Evolutionary conservation across 2,113 vertebrate species (phyloP).

Genomic region (Apaloderma vittatum): DNA sequence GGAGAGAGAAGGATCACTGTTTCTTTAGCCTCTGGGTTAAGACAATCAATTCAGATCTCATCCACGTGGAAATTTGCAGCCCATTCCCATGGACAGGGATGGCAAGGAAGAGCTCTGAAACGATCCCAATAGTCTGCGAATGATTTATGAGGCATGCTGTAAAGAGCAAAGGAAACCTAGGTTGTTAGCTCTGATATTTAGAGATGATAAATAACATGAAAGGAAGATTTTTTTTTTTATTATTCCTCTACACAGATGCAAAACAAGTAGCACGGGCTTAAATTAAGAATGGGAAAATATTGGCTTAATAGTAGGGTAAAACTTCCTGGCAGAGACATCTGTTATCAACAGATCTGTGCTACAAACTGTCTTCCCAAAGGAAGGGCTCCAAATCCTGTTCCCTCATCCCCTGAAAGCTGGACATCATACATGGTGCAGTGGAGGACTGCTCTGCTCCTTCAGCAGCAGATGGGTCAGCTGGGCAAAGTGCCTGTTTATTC

Average conservation of each 20-base stretch:
- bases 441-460: neutral
- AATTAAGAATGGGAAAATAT: neutral
- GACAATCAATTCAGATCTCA: neutral
- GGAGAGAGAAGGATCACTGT: neutral
- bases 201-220: slow-evolving; percentile 31
- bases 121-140: neutral
- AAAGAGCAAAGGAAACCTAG: slow-evolving; percentile 33
- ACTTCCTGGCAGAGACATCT: neutral
- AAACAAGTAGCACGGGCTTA: neutral
- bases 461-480: neutral
- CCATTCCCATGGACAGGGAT: neutral
- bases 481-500: accelerated
- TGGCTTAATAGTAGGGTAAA: neutral
- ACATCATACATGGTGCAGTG: accelerated
- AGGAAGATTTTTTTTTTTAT: neutral
- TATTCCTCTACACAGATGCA: neutral
- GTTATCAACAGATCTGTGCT: neutral
- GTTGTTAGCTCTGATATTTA: slow-evolving; percentile 50
- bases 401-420: accelerated
- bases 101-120: neutral
- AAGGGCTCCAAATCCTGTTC: neutral
- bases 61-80: neutral
- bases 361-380: neutral
- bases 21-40: slow-evolving; percentile 6
- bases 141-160: slow-evolving; percentile 16